A percentile compares a stretch with the other conserved stretches of the same genome.
Evolutionary conservation across 2,797 vertebrate species (phyloP).

Genomic region (Sebastes baramenuke): DNA sequence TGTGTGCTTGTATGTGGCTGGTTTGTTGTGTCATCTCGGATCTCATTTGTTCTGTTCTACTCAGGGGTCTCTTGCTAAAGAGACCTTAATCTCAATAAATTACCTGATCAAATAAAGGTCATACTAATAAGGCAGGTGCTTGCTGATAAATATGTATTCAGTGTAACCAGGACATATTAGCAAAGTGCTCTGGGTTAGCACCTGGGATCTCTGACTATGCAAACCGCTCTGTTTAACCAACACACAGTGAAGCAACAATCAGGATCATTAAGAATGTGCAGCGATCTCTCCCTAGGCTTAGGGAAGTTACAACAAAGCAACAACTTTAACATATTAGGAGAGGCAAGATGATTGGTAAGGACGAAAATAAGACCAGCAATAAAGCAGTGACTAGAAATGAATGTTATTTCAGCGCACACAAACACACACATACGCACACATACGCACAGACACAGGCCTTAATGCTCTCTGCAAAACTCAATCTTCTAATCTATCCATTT

Average conservation of each 20-base stretch:
- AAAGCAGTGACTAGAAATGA: constrained; percentile 38
- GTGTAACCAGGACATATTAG: neutral
- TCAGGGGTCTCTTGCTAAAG: neutral
- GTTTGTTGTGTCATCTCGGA: neutral
- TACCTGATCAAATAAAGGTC: neutral
- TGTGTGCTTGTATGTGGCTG: neutral
- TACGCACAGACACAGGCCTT: neutral
- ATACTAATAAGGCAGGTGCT: neutral
- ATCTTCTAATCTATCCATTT: neutral
- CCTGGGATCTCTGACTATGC: neutral
- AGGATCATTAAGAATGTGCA: neutral
- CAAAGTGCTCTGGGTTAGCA: neutral
- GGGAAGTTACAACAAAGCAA: constrained; percentile 21
- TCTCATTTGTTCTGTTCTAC: neutral
- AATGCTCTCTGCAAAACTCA: too few species aligned
- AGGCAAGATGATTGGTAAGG: constrained; percentile 23
- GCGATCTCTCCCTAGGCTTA: neutral
- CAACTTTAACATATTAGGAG: constrained; percentile 11
- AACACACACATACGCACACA: neutral
- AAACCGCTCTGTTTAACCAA: neutral
- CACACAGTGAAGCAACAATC: constrained; percentile 1
- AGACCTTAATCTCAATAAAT: neutral
- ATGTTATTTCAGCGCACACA: constrained; percentile 12
- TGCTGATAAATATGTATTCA: neutral
- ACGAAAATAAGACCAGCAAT: constrained; percentile 18